A percentile compares a stretch with the other conserved stretches of the same genome.
Conservation (phyloP, 2,797 vertebrate genomes). For the Taeniopygia guttata region DNA sequence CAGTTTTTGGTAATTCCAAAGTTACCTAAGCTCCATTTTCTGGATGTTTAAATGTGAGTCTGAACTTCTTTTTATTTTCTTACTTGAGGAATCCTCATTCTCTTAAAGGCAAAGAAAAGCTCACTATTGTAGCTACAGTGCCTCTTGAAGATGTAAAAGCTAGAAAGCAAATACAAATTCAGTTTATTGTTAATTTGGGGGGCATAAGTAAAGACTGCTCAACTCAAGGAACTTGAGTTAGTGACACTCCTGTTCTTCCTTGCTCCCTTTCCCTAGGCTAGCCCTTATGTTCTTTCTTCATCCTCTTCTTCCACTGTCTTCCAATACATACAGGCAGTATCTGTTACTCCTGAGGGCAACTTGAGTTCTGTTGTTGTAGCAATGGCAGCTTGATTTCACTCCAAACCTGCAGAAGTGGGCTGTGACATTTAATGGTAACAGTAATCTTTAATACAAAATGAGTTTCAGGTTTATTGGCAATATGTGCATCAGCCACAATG, state of each 20-base stretch:
- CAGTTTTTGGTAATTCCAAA: not conserved
- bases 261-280: not conserved
- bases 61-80: not conserved
- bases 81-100: not conserved
- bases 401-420: not conserved
- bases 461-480: not conserved
- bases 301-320: not conserved
- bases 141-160: not conserved
- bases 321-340: not conserved
- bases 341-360: not conserved
- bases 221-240: not conserved
- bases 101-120: not conserved
- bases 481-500: not conserved
- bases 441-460: not conserved
- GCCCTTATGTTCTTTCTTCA: not conserved
- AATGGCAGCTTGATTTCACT: not conserved
- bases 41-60: not conserved
- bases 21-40: not conserved
- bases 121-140: not conserved
- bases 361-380: not conserved
- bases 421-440: not conserved
- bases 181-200: not conserved
- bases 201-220: rapidly evolving
- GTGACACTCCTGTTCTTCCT: not conserved
- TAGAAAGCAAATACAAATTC: not conserved